Evolutionary conservation across 2,797 vertebrate genomes (phyloP).

Genomic region (Liasis olivaceus): DNA sequence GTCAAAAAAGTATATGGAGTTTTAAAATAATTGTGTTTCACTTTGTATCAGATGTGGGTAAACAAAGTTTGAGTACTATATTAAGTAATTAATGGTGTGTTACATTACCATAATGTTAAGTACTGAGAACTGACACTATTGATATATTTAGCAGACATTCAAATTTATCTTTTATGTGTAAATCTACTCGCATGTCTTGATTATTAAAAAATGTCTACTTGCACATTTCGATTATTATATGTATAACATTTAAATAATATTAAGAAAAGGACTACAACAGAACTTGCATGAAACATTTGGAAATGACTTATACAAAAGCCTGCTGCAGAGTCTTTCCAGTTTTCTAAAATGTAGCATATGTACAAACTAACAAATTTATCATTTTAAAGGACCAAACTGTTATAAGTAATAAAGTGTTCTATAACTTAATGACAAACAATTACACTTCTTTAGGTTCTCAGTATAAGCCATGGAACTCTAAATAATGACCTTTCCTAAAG

Average conservation of each 20-base stretch:
- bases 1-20: neutral
- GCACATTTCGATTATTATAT: neutral
- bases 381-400: neutral
- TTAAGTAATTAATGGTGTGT: neutral
- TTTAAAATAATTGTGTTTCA: neutral
- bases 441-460: neutral
- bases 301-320: neutral
- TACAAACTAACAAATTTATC: neutral
- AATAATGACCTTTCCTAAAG: neutral
- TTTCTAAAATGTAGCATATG: neutral
- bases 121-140: neutral
- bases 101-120: neutral
- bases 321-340: neutral
- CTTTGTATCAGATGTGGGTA: neutral
- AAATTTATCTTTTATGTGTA: neutral
- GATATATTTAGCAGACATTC: neutral
- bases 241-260: neutral
- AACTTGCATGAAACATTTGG: neutral
- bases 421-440: neutral
- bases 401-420: neutral
- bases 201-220: neutral
- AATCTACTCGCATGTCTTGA: neutral
- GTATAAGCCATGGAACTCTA: neutral
- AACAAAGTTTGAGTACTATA: neutral
- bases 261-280: neutral